Evolutionary conservation across 2,797 vertebrate genomes (phyloP).

Genomic region (Labroides dimidiatus): DNA sequence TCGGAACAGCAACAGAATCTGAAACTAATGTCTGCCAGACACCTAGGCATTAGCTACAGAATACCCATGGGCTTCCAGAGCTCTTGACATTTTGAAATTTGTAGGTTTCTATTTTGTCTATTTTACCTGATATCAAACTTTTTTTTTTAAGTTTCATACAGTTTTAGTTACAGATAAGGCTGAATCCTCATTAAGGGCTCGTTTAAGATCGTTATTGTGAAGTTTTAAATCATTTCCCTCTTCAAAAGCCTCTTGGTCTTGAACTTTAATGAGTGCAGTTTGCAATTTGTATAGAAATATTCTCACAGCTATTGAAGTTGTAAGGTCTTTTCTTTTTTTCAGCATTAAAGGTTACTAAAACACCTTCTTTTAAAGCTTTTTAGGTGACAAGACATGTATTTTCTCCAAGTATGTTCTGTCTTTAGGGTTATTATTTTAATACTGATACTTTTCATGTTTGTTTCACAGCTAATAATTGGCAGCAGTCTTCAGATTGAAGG

Average conservation of each 20-base stretch:
- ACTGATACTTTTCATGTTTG: too few species aligned
- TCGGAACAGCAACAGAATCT: conserved; percentile 53
- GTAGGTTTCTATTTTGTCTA: conserved; percentile 40
- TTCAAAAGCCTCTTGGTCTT: conserved; percentile 7
- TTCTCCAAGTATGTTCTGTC: neutral
- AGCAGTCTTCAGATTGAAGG: conserved; percentile 3
- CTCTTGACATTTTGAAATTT: conserved; percentile 57
- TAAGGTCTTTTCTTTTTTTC: conserved; percentile 2
- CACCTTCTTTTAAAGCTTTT: neutral
- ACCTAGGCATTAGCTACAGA: conserved; percentile 35
- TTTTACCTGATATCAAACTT: conserved; percentile 53
- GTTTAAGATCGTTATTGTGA: conserved; percentile 20
- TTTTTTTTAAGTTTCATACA: conserved; percentile 32
- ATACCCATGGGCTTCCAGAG: conserved; percentile 40
- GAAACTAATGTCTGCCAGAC: conserved; percentile 49
- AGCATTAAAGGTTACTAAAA: neutral
- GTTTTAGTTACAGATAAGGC: conserved; percentile 21
- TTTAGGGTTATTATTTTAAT: neutral
- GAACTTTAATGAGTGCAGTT: conserved; percentile 10
- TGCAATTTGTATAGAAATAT: conserved; percentile 24
- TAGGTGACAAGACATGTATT: neutral
- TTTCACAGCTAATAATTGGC: neutral
- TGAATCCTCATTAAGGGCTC: conserved; percentile 21
- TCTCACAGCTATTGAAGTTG: conserved; percentile 4
- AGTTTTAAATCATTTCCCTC: conserved; percentile 6